Conservation (phyloP, 64 coral and sea anemone genomes). For the Stichodactyla helianthus region DNA sequence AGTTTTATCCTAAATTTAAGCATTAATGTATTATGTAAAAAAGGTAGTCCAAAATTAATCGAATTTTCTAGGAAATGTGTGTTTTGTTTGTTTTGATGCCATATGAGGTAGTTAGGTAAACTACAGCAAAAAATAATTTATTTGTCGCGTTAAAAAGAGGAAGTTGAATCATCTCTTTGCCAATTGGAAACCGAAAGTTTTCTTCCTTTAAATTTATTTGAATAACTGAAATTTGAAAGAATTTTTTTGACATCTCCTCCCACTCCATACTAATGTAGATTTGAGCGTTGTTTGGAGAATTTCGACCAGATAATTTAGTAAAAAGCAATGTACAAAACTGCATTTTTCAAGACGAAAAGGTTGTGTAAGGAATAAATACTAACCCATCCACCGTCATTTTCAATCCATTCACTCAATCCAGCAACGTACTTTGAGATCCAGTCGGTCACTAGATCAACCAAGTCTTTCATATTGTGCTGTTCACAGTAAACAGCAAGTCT, state of each 20-base stretch:
- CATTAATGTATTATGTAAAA: neutral
- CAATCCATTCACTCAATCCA: constrained; percentile 81
- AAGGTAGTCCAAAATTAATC: neutral
- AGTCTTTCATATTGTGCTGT: constrained; percentile 86
- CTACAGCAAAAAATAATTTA: neutral
- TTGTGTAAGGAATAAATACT: constrained; percentile 37
- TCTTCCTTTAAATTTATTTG: neutral
- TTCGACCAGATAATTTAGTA: neutral
- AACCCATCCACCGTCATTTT: constrained; percentile 97
- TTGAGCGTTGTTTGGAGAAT: neutral
- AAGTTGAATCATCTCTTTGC: neutral
- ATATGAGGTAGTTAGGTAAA: neutral
- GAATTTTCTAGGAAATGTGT: neutral
- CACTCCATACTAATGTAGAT: neutral
- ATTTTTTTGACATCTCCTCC: constrained; percentile 7
- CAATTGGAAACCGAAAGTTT: constrained; percentile 1
- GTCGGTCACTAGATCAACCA: constrained; percentile 64
- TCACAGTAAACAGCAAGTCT: constrained; percentile 89
- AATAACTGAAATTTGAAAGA: constrained; percentile 13
- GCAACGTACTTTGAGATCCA: constrained; percentile 85
- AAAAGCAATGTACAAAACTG: neutral
- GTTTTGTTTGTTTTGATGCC: neutral
- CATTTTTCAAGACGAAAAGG: neutral
- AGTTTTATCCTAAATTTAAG: neutral
- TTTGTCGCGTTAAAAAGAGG: neutral